These are phyloP conservation scores for Tauraco erythrolophus DNA, from an alignment of 2,113 vertebrate genomes.

Conservation along the genomic window DNA sequence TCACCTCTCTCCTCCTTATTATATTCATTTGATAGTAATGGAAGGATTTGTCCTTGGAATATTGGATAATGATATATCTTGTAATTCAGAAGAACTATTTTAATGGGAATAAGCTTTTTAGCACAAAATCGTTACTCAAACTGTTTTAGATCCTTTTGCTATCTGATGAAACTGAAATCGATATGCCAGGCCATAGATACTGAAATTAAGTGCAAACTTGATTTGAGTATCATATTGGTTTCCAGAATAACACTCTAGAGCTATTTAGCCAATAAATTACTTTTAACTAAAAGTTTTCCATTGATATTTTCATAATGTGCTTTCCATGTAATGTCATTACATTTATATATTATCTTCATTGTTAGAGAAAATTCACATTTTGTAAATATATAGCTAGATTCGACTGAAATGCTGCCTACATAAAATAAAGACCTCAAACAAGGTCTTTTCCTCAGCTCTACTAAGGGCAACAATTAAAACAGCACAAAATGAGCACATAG, in stretches of 20 bases:
- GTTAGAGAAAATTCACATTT: neutral
- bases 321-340: neutral
- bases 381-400: neutral
- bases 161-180: constrained; percentile 11
- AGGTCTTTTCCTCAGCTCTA: neutral
- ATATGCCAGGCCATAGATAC: neutral
- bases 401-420: neutral
- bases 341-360: neutral
- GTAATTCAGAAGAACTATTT: neutral
- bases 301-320: neutral
- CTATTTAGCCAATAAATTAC: constrained; percentile 13
- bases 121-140: constrained; percentile 34
- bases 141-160: constrained; percentile 7
- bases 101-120: constrained; percentile 21
- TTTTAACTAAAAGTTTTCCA: neutral
- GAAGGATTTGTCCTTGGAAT: constrained; percentile 2
- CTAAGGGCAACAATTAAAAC: neutral
- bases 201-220: constrained; percentile 14
- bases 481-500: neutral
- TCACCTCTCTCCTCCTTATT: neutral
- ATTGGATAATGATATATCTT: neutral
- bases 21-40: neutral
- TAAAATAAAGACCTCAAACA: neutral
- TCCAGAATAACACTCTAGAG: neutral
- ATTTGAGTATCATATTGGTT: neutral